phyloP scores from a whole-genome alignment of 2,888 invertebrate genomes.

The Megaustenia siamemsis region DNA sequence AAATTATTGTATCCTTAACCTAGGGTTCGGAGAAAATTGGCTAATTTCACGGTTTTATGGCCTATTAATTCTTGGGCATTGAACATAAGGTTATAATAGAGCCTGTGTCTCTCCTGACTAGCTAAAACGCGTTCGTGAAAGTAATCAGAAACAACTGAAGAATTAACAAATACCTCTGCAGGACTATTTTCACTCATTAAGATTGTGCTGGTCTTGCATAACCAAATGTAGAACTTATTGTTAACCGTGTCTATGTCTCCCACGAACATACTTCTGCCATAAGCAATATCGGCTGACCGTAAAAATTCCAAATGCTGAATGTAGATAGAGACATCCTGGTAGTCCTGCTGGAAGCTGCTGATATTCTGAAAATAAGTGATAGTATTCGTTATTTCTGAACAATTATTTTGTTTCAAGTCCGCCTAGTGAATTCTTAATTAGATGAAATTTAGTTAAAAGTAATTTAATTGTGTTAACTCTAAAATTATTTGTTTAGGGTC shows the following conservation, averaged over 20 bases:
- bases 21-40: background rate
- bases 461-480: too few species aligned
- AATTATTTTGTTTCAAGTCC: too few species aligned
- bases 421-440: too few species aligned
- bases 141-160: background rate
- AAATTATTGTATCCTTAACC: too few species aligned
- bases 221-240: background rate
- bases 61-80: background rate
- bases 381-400: too few species aligned
- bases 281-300: background rate
- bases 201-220: background rate
- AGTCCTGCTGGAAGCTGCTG: background rate
- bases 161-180: background rate
- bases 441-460: too few species aligned
- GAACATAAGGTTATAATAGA: background rate
- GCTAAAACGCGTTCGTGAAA: background rate
- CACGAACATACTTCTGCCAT: background rate
- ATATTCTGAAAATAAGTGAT: slow-evolving; percentile 31
- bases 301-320: background rate
- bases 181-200: background rate
- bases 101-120: background rate
- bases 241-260: background rate
- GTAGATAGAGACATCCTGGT: background rate
- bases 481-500: too few species aligned
- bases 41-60: background rate